These are phyloP conservation scores for Mycalesis mineus DNA, from an alignment of 2,888 invertebrate genomes.

Conservation along the genomic window DNA sequence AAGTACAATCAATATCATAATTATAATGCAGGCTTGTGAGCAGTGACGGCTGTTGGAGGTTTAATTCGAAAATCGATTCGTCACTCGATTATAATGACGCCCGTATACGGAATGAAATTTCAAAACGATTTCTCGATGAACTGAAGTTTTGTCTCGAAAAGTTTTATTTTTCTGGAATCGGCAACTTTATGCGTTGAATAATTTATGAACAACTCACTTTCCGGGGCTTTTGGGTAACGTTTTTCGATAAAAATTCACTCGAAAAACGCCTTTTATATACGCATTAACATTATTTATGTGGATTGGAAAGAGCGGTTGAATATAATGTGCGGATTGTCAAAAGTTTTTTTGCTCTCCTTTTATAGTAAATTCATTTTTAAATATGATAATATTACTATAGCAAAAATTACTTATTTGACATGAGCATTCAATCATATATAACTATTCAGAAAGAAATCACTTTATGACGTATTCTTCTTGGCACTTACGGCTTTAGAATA, in stretches of 20 bases:
- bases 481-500: too few relatives aligned
- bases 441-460: too few relatives aligned
- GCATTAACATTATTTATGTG: slow-evolving; percentile 66
- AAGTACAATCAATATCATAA: too few relatives aligned
- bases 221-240: slow-evolving; percentile 52
- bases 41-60: slow-evolving; percentile 31
- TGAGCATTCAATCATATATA: too few relatives aligned
- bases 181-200: slow-evolving; percentile 44
- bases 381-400: too few relatives aligned
- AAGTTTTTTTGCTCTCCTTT: neutral
- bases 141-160: slow-evolving; percentile 20
- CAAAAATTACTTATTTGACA: too few relatives aligned
- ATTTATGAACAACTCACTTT: slow-evolving; percentile 72
- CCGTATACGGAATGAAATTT: slow-evolving; percentile 40
- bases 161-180: slow-evolving; percentile 24
- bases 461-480: too few relatives aligned
- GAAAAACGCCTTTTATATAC: slow-evolving; percentile 67
- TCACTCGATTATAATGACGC: slow-evolving; percentile 43
- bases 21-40: too few relatives aligned
- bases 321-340: slow-evolving; percentile 22
- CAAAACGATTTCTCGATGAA: neutral
- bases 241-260: slow-evolving; percentile 68
- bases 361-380: neutral
- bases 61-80: slow-evolving; percentile 45
- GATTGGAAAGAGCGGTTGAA: slow-evolving; percentile 15